phyloP scores from a whole-genome alignment of 23 tunicate genomes.

The Trididemnum clinides region DNA sequence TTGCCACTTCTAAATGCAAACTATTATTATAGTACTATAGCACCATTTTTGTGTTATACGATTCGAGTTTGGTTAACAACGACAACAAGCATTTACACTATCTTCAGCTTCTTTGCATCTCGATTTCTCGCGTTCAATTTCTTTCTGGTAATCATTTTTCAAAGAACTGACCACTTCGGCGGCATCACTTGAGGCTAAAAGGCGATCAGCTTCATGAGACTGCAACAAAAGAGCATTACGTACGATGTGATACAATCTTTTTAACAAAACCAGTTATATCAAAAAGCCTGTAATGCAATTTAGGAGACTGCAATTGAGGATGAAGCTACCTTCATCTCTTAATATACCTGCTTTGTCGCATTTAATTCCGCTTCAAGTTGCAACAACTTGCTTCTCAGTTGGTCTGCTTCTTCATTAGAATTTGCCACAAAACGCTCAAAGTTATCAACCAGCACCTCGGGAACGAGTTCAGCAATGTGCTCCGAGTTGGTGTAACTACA shows the following conservation, averaged over 20 bases:
- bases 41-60: no score
- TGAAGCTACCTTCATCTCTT: no score
- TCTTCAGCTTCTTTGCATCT: slow-evolving; percentile 49
- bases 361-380: slow-evolving; percentile 65
- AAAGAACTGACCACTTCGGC: slow-evolving; percentile 21
- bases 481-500: slow-evolving; percentile 17
- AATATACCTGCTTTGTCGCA: slow-evolving; percentile 75
- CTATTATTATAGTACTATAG: no score
- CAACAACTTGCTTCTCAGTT: slow-evolving; percentile 56
- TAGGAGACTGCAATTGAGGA: no score
- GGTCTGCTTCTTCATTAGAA: slow-evolving; percentile 57
- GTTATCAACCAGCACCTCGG: slow-evolving; percentile 52
- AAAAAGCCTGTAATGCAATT: no score
- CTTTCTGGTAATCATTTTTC: slow-evolving; percentile 34
- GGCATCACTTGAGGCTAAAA: slow-evolving; percentile 41
- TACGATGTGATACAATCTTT: no score
- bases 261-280: no score
- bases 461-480: slow-evolving; percentile 39
- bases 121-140: background rate
- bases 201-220: slow-evolving; percentile 57
- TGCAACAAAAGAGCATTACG: no score
- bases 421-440: slow-evolving; percentile 44
- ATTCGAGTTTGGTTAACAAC: no score
- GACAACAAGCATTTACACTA: slow-evolving; percentile 19
- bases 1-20: no score